A percentile compares a stretch with the other conserved stretches of the same genome.
Conservation (phyloP, 2,888 invertebrate genomes). For the Euzophera pinguis region DNA sequence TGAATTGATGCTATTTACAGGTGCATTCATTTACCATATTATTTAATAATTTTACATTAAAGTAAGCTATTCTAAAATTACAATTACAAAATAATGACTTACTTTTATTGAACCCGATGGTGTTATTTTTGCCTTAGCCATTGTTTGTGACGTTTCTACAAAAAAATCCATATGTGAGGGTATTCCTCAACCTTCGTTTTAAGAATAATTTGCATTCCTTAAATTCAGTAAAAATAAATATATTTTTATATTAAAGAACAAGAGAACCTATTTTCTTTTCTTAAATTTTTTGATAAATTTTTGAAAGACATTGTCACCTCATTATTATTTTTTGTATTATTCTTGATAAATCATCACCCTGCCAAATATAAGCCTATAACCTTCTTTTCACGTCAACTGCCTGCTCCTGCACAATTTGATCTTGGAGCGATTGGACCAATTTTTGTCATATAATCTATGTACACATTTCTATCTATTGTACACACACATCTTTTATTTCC, state of each 20-base stretch:
- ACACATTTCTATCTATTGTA: too few relatives aligned
- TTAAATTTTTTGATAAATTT: conserved; percentile 25
- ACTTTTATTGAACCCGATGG: conserved; percentile 45
- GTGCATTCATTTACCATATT: conserved; percentile 44
- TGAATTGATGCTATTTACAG: conserved; percentile 47
- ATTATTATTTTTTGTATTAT: background rate
- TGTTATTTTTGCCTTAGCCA: conserved; percentile 44
- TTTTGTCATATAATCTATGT: too few relatives aligned
- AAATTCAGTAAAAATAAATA: too few relatives aligned
- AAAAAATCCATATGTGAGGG: conserved; percentile 42
- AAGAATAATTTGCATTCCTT: too few relatives aligned
- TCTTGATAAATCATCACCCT: too few relatives aligned
- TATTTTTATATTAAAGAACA: background rate
- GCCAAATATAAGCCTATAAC: background rate
- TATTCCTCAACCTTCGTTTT: background rate
- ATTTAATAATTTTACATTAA: background rate
- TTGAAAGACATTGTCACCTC: conserved; percentile 5
- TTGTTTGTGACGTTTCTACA: conserved; percentile 41
- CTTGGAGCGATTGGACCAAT: too few relatives aligned
- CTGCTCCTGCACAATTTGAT: too few relatives aligned
- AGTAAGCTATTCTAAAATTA: background rate
- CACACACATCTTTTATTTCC: too few relatives aligned
- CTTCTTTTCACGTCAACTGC: conserved; percentile 2
- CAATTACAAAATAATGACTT: conserved; percentile 19
- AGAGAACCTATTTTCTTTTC: conserved; percentile 17